These are phyloP conservation scores for Takifugu bimaculatus DNA, from an alignment of 2,113 vertebrate species.

Conservation along the genomic window DNA sequence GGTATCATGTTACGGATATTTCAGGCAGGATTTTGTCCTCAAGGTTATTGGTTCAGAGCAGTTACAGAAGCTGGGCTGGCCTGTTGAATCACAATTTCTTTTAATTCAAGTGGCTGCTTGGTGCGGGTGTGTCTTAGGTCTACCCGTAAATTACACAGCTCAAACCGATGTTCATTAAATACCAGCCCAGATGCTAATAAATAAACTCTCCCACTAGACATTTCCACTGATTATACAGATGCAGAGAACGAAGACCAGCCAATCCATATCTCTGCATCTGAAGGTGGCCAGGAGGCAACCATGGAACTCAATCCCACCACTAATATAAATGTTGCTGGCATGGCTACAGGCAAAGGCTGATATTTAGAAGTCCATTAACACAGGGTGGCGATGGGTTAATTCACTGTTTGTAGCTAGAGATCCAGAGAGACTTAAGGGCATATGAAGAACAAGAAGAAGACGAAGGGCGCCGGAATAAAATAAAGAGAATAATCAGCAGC, in stretches of 20 bases:
- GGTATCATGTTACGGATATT: no score
- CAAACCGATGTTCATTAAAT: constrained; percentile 22
- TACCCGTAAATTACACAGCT: background rate
- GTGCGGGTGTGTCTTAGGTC: no score
- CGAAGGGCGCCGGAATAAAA: background rate
- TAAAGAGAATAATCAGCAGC: constrained; percentile 3
- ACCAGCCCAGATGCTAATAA: constrained; percentile 20
- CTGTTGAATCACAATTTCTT: no score
- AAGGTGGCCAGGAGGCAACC: constrained; percentile 51
- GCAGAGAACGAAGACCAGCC: constrained; percentile 39
- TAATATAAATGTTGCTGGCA: constrained; percentile 64
- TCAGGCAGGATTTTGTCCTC: no score
- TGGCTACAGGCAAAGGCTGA: constrained; percentile 64
- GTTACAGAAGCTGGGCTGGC: no score
- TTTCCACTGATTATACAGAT: constrained; percentile 30
- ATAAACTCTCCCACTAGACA: constrained; percentile 23
- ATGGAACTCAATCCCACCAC: constrained; percentile 45
- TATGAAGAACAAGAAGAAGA: constrained; percentile 19
- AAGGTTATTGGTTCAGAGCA: no score
- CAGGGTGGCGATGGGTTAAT: constrained; percentile 67
- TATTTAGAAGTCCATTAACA: constrained; percentile 76
- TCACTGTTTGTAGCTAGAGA: constrained; percentile 54
- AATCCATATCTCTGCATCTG: constrained; percentile 42
- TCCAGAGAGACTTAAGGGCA: constrained; percentile 39
- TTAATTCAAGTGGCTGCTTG: no score